Evolutionary conservation across 1,140 invertebrate genomes (phyloP).

Genomic region (Caenorhabditis latens): DNA sequence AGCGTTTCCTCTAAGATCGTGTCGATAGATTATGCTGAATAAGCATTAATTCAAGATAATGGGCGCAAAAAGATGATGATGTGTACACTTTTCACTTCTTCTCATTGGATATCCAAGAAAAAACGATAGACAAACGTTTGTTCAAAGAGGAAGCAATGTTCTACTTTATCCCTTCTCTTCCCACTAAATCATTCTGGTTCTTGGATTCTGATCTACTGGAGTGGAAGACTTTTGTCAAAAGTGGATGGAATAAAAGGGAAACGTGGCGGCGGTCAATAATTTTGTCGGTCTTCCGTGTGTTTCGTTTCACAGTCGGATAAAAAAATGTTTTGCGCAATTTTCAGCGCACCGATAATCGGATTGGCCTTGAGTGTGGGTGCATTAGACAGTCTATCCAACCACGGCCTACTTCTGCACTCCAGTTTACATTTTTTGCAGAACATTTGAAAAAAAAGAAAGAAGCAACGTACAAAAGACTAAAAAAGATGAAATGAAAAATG

Average conservation of each 20-base stretch:
- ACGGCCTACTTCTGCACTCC: neutral
- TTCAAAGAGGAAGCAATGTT: slow-evolving; percentile 42
- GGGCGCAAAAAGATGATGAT: slow-evolving; percentile 49
- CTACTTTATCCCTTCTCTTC: slow-evolving; percentile 18
- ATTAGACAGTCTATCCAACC: neutral
- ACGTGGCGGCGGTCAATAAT: neutral
- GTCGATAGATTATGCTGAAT: slow-evolving; percentile 42
- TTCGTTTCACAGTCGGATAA: neutral
- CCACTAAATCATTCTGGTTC: slow-evolving; percentile 40
- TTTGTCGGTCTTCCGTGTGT: neutral
- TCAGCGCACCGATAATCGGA: neutral
- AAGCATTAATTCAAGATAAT: slow-evolving; percentile 36
- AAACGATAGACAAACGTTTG: neutral
- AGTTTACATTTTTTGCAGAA: neutral
- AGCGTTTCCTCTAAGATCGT: neutral
- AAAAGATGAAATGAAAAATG: neutral
- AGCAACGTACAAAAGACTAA: neutral
- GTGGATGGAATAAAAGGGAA: neutral
- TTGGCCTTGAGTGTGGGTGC: neutral
- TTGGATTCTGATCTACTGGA: slow-evolving; percentile 27
- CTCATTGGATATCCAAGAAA: slow-evolving; percentile 21
- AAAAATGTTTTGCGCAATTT: neutral
- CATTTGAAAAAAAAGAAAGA: neutral
- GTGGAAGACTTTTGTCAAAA: neutral
- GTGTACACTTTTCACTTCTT: slow-evolving; percentile 36